phyloP scores from a whole-genome alignment of 2,888 invertebrate species.

The Idaea aversata region DNA sequence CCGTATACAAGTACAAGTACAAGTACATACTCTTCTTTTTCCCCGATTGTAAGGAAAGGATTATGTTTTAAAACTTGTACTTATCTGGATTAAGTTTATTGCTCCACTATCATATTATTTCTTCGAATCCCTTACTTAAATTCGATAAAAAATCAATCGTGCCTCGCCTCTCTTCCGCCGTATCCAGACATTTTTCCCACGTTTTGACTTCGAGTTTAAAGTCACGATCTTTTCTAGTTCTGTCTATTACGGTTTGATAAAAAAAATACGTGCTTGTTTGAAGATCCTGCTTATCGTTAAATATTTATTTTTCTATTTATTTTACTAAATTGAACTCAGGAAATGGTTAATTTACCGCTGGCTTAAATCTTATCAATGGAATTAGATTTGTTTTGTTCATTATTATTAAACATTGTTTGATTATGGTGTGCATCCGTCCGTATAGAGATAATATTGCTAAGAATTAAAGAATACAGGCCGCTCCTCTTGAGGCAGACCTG shows the following conservation, averaged over 20 bases:
- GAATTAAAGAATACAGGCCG: too few relatives aligned
- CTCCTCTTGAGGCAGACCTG: too few relatives aligned
- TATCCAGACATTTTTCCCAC: conserved; percentile 62
- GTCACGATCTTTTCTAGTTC: conserved; percentile 47
- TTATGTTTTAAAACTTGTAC: too few relatives aligned
- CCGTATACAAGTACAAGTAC: too few relatives aligned
- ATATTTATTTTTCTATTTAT: background rate
- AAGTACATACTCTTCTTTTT: too few relatives aligned
- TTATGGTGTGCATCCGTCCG: too few relatives aligned
- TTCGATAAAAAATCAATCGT: conserved; percentile 60
- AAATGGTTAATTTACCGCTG: too few relatives aligned
- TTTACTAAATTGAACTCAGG: background rate
- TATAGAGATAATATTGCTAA: too few relatives aligned
- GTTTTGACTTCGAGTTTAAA: conserved; percentile 42
- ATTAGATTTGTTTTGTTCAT: background rate
- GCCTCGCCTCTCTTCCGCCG: conserved; percentile 34
- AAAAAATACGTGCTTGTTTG: background rate
- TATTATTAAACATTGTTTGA: too few relatives aligned
- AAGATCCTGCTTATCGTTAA: background rate
- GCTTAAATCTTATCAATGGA: background rate
- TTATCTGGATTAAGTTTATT: background rate
- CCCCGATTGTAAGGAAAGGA: too few relatives aligned
- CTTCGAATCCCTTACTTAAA: background rate
- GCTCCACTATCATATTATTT: background rate
- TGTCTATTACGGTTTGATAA: conserved; percentile 29